Percentiles rank a stretch among this genome's conserved stretches.
Evolutionary conservation across 1,140 invertebrate species (phyloP).

Genomic region (Aleiodes sp.): DNA sequence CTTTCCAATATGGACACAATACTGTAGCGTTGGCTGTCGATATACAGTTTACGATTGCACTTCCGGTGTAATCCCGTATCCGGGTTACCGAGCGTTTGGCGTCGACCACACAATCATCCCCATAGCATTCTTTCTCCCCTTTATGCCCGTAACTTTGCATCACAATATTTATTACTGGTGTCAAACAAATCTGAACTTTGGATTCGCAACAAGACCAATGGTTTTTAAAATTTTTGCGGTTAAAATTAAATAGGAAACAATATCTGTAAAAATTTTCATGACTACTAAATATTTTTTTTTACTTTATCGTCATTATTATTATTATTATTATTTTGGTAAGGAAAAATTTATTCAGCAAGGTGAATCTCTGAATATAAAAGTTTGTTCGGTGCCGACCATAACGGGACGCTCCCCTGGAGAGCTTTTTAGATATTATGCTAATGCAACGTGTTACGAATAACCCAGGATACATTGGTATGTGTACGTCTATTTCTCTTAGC

Average conservation of each 20-base stretch:
- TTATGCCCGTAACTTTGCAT: not conserved
- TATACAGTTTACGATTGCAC: conserved; percentile 27
- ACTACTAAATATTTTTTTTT: no score
- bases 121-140: not conserved
- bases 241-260: no score
- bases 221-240: not conserved
- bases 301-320: no score
- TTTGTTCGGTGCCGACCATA: not conserved
- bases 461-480: not conserved
- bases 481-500: conserved; percentile 1
- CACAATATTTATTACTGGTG: conserved; percentile 3
- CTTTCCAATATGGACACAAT: not conserved
- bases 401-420: not conserved
- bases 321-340: no score
- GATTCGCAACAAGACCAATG: not conserved
- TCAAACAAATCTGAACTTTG: not conserved
- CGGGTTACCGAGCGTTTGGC: not conserved
- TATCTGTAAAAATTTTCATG: no score
- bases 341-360: not conserved
- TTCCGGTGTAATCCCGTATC: conserved; percentile 28
- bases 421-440: conserved; percentile 28
- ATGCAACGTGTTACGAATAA: conserved; percentile 23
- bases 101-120: not conserved
- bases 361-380: not conserved
- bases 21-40: not conserved